phyloP scores from a whole-genome alignment of 1,140 invertebrate species.

The Meloidogyne hapla region DNA sequence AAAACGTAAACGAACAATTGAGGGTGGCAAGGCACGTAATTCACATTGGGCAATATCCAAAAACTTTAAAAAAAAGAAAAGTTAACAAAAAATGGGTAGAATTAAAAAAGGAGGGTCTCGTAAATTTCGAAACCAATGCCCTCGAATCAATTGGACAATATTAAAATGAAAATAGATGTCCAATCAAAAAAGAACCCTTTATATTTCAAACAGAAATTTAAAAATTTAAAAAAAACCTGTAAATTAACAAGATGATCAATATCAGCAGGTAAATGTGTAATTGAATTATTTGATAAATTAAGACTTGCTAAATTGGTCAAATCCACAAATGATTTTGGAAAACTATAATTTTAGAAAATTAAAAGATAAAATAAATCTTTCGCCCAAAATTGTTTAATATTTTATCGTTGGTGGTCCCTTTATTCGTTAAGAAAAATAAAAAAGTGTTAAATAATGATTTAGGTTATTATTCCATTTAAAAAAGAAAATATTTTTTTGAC shows the following conservation, averaged over 20 bases:
- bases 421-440: too few relatives aligned
- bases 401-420: too few relatives aligned
- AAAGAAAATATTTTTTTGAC: too few relatives aligned
- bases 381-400: background rate
- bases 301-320: constrained; percentile 86
- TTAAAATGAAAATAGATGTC: too few relatives aligned
- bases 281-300: constrained; percentile 92
- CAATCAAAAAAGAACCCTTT: background rate
- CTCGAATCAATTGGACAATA: too few relatives aligned
- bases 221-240: constrained; percentile 66
- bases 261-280: constrained; percentile 86
- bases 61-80: constrained; percentile 68
- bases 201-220: background rate
- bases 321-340: constrained; percentile 90
- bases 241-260: constrained; percentile 89
- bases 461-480: too few relatives aligned
- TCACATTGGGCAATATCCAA: constrained; percentile 93
- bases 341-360: constrained; percentile 49
- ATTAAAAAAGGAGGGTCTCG: too few relatives aligned
- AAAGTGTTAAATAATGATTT: too few relatives aligned
- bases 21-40: constrained; percentile 84
- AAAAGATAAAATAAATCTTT: background rate
- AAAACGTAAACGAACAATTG: constrained; percentile 80
- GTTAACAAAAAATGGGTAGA: too few relatives aligned
- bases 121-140: too few relatives aligned